Evolutionary conservation across 92 coral and sea anemone genomes (phyloP).

Genomic region (Epizoanthus scotinus): DNA sequence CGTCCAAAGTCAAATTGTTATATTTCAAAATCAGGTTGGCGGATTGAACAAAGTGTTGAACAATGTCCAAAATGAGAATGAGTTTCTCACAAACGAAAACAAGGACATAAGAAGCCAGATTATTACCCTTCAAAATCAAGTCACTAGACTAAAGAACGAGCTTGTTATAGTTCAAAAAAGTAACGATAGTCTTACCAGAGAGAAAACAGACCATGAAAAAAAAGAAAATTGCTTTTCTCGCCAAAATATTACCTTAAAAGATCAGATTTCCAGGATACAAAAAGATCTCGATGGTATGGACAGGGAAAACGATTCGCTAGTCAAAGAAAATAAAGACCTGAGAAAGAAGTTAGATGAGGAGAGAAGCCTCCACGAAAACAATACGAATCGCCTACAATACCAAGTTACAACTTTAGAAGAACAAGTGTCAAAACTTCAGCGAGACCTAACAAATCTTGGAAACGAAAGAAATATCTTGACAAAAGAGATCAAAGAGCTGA

Average conservation of each 20-base stretch:
- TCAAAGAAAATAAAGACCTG: neutral
- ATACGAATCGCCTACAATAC: neutral
- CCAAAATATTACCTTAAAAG: neutral
- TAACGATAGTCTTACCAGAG: no score
- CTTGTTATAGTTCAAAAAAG: neutral
- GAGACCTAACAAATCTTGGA: slow-evolving; percentile 32
- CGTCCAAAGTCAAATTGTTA: slow-evolving; percentile 41
- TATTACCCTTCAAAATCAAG: slow-evolving; percentile 34
- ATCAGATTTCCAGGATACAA: slow-evolving; percentile 2
- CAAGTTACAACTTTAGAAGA: slow-evolving; percentile 11
- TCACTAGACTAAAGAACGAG: slow-evolving; percentile 41
- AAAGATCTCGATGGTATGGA: neutral
- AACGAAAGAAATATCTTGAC: slow-evolving; percentile 40
- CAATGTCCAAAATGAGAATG: slow-evolving; percentile 40
- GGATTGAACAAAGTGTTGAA: slow-evolving; percentile 36
- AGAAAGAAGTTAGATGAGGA: slow-evolving; percentile 3
- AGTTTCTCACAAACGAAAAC: slow-evolving; percentile 41
- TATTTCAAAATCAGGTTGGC: slow-evolving; percentile 40
- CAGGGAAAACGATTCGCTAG: neutral
- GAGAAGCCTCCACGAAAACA: neutral
- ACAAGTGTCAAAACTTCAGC: neutral
- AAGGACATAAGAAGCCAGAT: slow-evolving; percentile 41
- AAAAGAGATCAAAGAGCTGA: slow-evolving; percentile 18
- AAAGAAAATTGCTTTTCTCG: neutral
- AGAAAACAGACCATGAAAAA: no score